A percentile compares a stretch with the other conserved stretches of the same genome.
Conservation (phyloP, 1,140 invertebrate species). For the Temnothorax nylanderi region DNA sequence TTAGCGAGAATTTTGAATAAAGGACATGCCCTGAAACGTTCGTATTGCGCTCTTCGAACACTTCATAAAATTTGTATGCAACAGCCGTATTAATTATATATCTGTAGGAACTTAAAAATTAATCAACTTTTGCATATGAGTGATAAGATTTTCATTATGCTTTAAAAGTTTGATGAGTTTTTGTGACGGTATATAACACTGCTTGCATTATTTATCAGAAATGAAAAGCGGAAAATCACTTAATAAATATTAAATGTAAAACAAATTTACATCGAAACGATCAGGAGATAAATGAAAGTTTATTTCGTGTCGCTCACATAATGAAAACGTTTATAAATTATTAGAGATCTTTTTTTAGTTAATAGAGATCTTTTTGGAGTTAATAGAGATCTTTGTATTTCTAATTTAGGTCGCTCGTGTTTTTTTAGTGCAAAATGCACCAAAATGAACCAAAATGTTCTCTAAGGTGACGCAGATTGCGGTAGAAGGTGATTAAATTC, state of each 20-base stretch:
- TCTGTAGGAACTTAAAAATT: constrained; percentile 16
- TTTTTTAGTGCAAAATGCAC: background rate
- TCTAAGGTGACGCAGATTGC: background rate
- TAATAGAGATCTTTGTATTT: background rate
- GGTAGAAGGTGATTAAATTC: background rate
- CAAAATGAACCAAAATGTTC: background rate
- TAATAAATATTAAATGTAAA: constrained; percentile 28
- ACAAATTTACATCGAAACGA: background rate
- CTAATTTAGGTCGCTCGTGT: no score
- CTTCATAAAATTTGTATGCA: background rate
- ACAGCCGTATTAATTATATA: constrained; percentile 7
- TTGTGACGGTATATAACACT: background rate
- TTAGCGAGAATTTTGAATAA: constrained; percentile 15
- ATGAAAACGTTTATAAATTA: background rate
- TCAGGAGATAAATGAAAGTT: background rate
- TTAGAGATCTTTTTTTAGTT: no score
- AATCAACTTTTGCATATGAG: constrained; percentile 21
- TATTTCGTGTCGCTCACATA: background rate
- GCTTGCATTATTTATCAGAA: constrained; percentile 20
- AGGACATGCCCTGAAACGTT: background rate
- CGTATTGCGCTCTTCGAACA: background rate
- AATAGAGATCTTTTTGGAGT: background rate
- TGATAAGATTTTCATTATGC: constrained; percentile 3
- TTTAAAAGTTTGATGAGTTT: constrained; percentile 22
- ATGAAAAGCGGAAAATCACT: background rate